These are phyloP conservation scores for Gallinago paraguaiae DNA, from an alignment of 2,113 vertebrate genomes.

Conservation along the genomic window DNA sequence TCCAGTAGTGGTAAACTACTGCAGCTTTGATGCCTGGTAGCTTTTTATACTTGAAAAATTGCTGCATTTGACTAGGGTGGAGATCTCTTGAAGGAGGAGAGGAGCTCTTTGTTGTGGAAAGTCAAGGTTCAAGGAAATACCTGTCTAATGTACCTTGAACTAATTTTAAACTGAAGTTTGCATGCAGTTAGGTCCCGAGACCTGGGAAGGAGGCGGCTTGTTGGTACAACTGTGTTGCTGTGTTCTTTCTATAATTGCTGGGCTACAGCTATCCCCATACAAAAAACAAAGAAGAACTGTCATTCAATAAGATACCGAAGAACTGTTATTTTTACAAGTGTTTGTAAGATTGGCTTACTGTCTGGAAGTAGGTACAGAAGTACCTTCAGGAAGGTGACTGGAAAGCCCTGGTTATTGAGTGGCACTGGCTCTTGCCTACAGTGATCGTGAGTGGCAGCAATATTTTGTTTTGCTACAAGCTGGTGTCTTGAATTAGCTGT, in stretches of 20 bases:
- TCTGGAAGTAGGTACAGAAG: not conserved
- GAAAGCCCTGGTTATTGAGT: not conserved
- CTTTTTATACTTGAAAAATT: not conserved
- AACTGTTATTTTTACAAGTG: not conserved
- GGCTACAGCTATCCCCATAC: fast-evolving
- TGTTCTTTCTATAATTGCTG: not conserved
- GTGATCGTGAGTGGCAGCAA: not conserved
- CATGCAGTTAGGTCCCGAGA: not conserved
- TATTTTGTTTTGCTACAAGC: not conserved
- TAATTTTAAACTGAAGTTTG: not conserved
- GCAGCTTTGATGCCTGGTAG: not conserved
- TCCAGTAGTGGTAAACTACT: not conserved
- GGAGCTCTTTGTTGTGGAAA: not conserved
- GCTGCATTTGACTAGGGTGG: not conserved
- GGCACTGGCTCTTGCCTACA: not conserved
- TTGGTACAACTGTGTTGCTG: not conserved
- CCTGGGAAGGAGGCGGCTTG: not conserved
- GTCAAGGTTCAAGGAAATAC: not conserved
- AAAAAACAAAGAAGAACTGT: not conserved
- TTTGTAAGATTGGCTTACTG: not conserved
- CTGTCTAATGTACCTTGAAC: not conserved
- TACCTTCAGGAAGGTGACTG: not conserved
- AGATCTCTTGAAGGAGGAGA: not conserved
- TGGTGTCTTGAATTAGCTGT: not conserved
- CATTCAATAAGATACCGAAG: not conserved